These are phyloP conservation scores for Butorides virescens DNA, from an alignment of 2,113 vertebrate genomes.

Conservation along the genomic window DNA sequence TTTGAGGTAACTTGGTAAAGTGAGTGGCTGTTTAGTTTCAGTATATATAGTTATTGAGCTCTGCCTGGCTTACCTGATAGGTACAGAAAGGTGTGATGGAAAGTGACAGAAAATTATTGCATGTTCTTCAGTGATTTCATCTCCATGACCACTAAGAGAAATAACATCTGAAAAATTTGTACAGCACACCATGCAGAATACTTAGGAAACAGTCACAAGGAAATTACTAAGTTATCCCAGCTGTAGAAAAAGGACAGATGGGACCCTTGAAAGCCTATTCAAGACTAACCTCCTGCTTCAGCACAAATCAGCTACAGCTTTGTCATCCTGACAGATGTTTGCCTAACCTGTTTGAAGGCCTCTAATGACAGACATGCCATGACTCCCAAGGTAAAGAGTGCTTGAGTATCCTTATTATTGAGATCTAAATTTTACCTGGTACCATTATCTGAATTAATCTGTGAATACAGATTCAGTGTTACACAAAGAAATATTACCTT, in stretches of 20 bases:
- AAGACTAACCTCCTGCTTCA: background rate
- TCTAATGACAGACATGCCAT: background rate
- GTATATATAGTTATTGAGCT: background rate
- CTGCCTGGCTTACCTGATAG: background rate
- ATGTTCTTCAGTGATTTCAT: background rate
- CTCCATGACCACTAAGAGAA: background rate
- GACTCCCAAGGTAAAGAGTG: background rate
- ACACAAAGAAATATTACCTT: background rate
- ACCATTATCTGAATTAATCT: background rate
- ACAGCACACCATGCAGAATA: background rate
- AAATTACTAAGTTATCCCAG: background rate
- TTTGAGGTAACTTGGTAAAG: background rate
- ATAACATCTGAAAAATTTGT: background rate
- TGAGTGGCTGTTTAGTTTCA: background rate
- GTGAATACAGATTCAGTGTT: background rate
- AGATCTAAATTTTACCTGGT: background rate
- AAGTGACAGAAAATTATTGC: background rate
- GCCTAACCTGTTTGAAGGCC: background rate
- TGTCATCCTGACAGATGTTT: background rate
- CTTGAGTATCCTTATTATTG: background rate
- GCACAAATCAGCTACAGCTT: background rate
- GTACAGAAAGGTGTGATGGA: background rate
- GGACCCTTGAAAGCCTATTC: background rate
- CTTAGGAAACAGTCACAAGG: background rate
- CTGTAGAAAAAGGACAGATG: background rate